These are phyloP conservation scores for Yponomeuta sedellus DNA, from an alignment of 2,888 invertebrate species.

Conservation along the genomic window DNA sequence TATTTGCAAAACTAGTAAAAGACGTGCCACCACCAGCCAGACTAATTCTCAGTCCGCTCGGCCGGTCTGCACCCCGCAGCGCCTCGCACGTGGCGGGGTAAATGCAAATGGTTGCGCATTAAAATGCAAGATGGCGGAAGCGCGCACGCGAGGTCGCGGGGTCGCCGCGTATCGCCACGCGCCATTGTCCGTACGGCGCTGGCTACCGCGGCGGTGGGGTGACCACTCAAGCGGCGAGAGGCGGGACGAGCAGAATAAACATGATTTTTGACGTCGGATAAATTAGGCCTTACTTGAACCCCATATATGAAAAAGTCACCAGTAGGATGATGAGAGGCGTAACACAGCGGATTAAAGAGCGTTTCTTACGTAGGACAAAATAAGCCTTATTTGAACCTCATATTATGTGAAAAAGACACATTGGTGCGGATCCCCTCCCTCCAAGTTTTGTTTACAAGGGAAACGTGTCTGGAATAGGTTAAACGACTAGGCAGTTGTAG, in stretches of 20 bases:
- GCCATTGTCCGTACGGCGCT: slow-evolving; percentile 60
- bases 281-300: too few relatives aligned
- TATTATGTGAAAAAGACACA: slow-evolving; percentile 16
- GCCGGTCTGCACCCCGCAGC: background rate
- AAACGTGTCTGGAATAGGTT: too few relatives aligned
- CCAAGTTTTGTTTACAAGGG: too few relatives aligned
- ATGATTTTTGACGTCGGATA: background rate
- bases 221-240: slow-evolving; percentile 25
- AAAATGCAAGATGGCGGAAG: slow-evolving; percentile 74
- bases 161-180: slow-evolving; percentile 66
- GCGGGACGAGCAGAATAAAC: background rate
- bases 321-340: slow-evolving; percentile 19
- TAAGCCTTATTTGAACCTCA: too few relatives aligned
- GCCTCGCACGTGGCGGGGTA: slow-evolving; percentile 6
- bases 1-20: too few relatives aligned
- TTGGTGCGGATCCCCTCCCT: too few relatives aligned
- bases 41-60: background rate
- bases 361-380: background rate
- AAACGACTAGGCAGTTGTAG: too few relatives aligned
- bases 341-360: background rate
- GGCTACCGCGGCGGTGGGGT: slow-evolving; percentile 25
- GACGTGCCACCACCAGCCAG: background rate
- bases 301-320: slow-evolving; percentile 24
- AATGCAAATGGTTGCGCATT: slow-evolving; percentile 44
- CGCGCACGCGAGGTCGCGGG: slow-evolving; percentile 72